Evolutionary conservation across 2,113 vertebrate genomes (phyloP).

Genomic region (Eulemur macaco): DNA sequence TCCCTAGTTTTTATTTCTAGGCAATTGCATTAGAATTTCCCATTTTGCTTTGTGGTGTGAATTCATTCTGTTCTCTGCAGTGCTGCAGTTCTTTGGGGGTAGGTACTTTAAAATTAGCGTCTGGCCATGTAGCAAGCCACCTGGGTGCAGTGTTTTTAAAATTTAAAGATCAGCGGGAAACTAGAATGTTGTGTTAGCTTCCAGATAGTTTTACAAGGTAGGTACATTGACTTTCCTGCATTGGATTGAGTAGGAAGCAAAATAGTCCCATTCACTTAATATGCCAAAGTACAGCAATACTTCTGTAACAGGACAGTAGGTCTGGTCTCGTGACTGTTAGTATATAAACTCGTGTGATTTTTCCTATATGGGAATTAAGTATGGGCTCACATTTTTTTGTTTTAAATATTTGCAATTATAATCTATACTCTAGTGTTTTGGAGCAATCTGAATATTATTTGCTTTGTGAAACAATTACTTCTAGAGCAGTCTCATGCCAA

Average conservation of each 20-base stretch:
- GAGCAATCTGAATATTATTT: slow-evolving; percentile 3
- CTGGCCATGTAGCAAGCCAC: background rate
- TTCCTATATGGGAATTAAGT: background rate
- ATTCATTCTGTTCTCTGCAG: background rate
- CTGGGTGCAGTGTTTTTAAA: background rate
- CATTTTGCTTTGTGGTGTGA: slow-evolving; percentile 8
- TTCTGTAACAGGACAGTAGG: background rate
- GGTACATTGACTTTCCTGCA: background rate
- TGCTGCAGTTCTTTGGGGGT: background rate
- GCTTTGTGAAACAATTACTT: background rate
- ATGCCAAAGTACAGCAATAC: background rate
- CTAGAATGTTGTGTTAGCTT: background rate
- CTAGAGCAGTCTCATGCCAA: background rate
- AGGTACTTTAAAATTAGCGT: slow-evolving; percentile 25
- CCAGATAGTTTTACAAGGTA: slow-evolving; percentile 39
- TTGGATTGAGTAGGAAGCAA: slow-evolving; percentile 3
- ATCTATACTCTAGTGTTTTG: background rate
- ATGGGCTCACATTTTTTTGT: background rate
- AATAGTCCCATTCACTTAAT: background rate
- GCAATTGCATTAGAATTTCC: background rate
- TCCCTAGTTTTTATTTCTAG: slow-evolving; percentile 1
- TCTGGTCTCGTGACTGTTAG: background rate
- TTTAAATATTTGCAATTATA: slow-evolving; percentile 34
- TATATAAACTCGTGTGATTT: background rate
- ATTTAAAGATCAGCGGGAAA: background rate